A percentile compares a stretch with the other conserved stretches of the same genome.
Conservation (phyloP, 1,140 invertebrate species). For the Drosophila azteca region DNA sequence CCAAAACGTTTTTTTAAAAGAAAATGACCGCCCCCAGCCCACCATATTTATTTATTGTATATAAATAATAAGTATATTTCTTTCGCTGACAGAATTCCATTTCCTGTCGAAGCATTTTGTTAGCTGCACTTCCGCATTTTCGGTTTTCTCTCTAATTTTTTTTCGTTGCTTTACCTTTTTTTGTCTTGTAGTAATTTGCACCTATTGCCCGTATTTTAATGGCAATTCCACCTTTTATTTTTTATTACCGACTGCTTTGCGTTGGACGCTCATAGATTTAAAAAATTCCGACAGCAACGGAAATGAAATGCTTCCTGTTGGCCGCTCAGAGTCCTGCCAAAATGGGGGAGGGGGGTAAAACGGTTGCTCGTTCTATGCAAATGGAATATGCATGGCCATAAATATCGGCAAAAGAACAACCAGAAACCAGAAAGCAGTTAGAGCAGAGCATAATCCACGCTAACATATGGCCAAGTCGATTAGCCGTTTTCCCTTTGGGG, state of each 20-base stretch:
- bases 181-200: conserved; percentile 69
- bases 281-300: conserved; percentile 75
- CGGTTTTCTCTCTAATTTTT: conserved; percentile 3
- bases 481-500: conserved; percentile 33
- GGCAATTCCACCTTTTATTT: conserved; percentile 44
- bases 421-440: conserved; percentile 28
- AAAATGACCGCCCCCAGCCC: neutral
- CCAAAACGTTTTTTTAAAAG: neutral
- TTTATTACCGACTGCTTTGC: conserved; percentile 49
- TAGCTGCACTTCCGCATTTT: conserved; percentile 45
- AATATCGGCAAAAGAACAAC: conserved; percentile 34
- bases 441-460: conserved; percentile 57
- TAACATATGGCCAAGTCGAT: conserved; percentile 75
- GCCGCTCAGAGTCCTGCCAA: conserved; percentile 6
- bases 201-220: conserved; percentile 72
- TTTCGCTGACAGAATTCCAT: conserved; percentile 42
- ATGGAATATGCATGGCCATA: conserved; percentile 57
- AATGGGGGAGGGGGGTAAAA: neutral
- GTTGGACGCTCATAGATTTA: conserved; percentile 78
- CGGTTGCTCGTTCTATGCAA: conserved; percentile 12
- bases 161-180: conserved; percentile 22
- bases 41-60: conserved; percentile 9
- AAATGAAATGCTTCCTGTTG: conserved; percentile 76
- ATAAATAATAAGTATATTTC: conserved; percentile 29
- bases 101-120: conserved; percentile 43